Evolutionary conservation across 1,140 invertebrate genomes (phyloP), one percentile per base, ranked within the genome.

Genomic region (Drosophila nigromelanica): DNA sequence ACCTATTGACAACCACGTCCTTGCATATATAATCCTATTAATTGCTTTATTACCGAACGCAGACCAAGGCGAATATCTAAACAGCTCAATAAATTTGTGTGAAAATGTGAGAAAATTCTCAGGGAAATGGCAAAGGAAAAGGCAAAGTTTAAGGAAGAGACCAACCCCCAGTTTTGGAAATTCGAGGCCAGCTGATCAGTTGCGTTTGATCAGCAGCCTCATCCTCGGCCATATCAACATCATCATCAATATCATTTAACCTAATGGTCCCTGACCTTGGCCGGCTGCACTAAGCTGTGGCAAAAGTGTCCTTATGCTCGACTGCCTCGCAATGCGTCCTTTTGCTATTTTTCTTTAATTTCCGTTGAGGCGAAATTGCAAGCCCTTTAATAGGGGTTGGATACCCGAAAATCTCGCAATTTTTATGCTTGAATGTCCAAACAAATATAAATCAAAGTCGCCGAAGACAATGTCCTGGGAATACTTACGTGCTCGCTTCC

Each of bases 171-270:
- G 33, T 3, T 10, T 14, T n/a, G 33, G 39, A 45, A 35, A 62
- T 21, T 39, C 27, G 18, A 55, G 59, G 70, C 81, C 79, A 87
- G 79, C 83, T 87, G 82, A 87, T 87, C 72, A 52, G 7, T 40
- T 43, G 30, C 30, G 6, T 30, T 18, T 40, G 14, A 61, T 56
- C 50, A 35, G 11, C 3, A 5, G 8, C 51, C 51, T 3, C n/a
- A 43, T 43, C 51, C 37, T n/a, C 35, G 21, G 51, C 43, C 47
- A 62, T 47, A 67, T 67, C 63, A 35, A 43, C 61, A 78, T 78
- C 71, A 81, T 87, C 83, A 89, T 89, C 83, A 89, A 89, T 89
- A 90, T 90, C 78, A 82, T 90, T 90, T 90, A 90, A 90, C 86
- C 86, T 90, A 90, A 90, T 90, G 73, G 86, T 73, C 86, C 81